These are phyloP conservation scores for Cheilinus undulatus DNA, from an alignment of 2,113 vertebrate species.

Conservation along the genomic window DNA sequence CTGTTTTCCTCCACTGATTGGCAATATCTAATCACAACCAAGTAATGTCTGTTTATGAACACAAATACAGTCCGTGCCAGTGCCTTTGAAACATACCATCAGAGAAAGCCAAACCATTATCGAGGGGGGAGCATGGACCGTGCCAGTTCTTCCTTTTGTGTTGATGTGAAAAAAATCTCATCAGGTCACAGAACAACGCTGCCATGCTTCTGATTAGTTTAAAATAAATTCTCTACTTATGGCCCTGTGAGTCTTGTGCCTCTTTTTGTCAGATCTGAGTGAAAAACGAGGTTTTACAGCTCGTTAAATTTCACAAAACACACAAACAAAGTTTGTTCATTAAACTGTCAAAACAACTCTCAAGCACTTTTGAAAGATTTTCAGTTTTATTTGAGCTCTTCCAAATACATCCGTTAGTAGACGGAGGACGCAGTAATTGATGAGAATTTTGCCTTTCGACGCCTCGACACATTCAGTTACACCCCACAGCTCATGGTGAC, in stretches of 20 bases:
- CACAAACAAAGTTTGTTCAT: conserved; percentile 35
- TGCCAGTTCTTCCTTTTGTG: conserved; percentile 27
- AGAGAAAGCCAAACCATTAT: conserved; percentile 40
- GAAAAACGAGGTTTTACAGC: conserved; percentile 43
- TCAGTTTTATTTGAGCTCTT: conserved; percentile 11
- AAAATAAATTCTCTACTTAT: conserved; percentile 13
- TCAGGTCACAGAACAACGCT: not conserved
- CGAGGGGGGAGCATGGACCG: not conserved
- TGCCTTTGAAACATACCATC: conserved; percentile 43
- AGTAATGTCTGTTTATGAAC: conserved; percentile 56
- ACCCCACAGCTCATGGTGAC: not conserved
- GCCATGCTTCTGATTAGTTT: conserved; percentile 26
- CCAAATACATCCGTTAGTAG: not conserved
- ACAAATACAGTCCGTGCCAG: conserved; percentile 37
- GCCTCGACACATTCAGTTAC: conserved; percentile 3
- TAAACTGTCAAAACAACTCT: conserved; percentile 58
- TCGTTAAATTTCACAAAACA: conserved; percentile 49
- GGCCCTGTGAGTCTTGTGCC: not conserved
- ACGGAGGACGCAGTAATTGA: conserved; percentile 14
- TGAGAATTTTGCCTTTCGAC: conserved; percentile 18
- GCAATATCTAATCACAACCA: conserved; percentile 76
- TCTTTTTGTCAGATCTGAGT: conserved; percentile 32
- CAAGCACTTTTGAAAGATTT: conserved; percentile 16
- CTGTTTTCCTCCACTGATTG: conserved; percentile 69
- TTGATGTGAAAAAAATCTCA: conserved; percentile 29